Evolutionary conservation across 2,797 vertebrate genomes (phyloP), one percentile per base, ranked within the genome.

Genomic region (Tenualosa thibaudeaui): DNA sequence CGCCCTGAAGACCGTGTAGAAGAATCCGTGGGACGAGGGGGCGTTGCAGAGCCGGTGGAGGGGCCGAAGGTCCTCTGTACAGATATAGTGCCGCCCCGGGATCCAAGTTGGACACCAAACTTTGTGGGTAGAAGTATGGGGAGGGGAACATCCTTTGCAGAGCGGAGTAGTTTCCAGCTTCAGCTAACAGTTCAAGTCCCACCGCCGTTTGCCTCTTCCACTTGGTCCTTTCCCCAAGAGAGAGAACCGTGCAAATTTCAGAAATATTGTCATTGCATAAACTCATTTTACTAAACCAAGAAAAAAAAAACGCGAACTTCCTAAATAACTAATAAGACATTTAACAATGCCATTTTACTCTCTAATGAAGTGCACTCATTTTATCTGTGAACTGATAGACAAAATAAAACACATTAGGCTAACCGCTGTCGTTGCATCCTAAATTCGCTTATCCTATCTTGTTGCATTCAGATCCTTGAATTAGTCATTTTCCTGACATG

Each of bases 151-250:
- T 98, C 92, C 98, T 94, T 94, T 99, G 98, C 50, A 99, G 95
- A 31, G 98, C 98, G 0, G 98, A 98, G 91, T 99, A 99, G 92
- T 99, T 99, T 49, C 98, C 98, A 0, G 98, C 98, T 89, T 99
- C 98, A 0, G 98, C 98, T 93, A 99, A 93, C 84, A 99, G 94
- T 93, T 99, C 98, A 85, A 99, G 93, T 78, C 98, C 98, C 88
- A 99, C 98, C 19, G 98, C 98, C 0, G 98, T 99, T 95, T 99
- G 98, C 87, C 98, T 88, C 93, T 99, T 99, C 98, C 98, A 99
- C 92, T 99, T 99, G 75, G 98, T 99, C 96, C 98, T 99, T 90
- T 43, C 40, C 71, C 71, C 40, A 78, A 43, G 40, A 46, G 37
- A 62, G 12, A 62, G 12, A 78, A 78, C 37, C 15, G 71, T 78